Evolutionary conservation across 2,888 invertebrate species (phyloP).

Genomic region (Trissolcus japonicus): DNA sequence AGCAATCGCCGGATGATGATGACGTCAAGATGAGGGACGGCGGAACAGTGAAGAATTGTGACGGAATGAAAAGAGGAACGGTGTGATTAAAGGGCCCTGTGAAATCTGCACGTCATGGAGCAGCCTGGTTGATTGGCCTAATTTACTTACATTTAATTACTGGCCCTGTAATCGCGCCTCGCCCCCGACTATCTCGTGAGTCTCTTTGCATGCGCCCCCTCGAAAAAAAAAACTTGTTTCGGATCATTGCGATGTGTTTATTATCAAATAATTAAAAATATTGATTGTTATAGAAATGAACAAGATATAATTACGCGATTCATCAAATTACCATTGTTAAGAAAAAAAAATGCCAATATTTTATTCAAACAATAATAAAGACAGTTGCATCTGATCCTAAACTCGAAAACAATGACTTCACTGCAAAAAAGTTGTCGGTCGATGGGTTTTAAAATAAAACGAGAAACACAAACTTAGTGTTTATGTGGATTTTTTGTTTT

Average conservation of each 20-base stretch:
- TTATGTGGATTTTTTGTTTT: too few relatives aligned
- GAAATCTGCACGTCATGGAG: slow-evolving; percentile 54
- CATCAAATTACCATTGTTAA: too few relatives aligned
- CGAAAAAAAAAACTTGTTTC: slow-evolving; percentile 1
- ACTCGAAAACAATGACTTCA: too few relatives aligned
- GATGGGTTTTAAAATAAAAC: too few relatives aligned
- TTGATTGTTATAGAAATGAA: too few relatives aligned
- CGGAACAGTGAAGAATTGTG: slow-evolving; percentile 45
- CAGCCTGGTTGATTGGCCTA: slow-evolving; percentile 69
- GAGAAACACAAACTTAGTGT: too few relatives aligned
- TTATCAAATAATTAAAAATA: slow-evolving; percentile 10
- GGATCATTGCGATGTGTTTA: slow-evolving; percentile 28
- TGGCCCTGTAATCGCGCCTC: slow-evolving; percentile 59
- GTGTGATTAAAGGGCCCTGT: slow-evolving; percentile 45
- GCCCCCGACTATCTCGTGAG: slow-evolving; percentile 49
- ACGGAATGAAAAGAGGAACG: slow-evolving; percentile 50
- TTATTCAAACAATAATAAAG: too few relatives aligned
- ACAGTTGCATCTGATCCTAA: too few relatives aligned
- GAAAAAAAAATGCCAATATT: too few relatives aligned
- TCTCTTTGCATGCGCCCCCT: neutral
- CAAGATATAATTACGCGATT: too few relatives aligned
- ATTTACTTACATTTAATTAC: slow-evolving; percentile 75
- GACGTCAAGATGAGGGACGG: slow-evolving; percentile 40
- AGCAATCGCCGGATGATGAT: slow-evolving; percentile 51
- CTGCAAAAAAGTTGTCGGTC: too few relatives aligned